phyloP scores from a whole-genome alignment of 2,113 vertebrate species.

The Mugil cephalus region DNA sequence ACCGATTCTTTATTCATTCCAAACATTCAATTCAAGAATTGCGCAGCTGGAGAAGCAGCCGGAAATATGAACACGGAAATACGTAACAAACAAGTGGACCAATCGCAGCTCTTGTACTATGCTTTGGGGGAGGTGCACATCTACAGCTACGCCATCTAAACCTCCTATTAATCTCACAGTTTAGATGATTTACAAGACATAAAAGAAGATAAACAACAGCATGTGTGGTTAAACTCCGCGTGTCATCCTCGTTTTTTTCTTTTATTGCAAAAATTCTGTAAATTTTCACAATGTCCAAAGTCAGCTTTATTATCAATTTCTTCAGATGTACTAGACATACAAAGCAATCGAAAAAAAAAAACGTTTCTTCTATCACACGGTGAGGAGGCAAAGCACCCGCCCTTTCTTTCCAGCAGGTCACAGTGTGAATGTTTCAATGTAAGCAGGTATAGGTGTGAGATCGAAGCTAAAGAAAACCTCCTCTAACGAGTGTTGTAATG shows the following conservation, averaged over 20 bases:
- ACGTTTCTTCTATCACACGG: no score
- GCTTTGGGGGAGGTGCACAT: no score
- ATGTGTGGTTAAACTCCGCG: neutral
- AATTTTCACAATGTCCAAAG: neutral
- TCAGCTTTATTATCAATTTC: no score
- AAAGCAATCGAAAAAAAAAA: no score
- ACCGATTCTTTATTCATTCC: no score
- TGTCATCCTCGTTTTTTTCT: neutral
- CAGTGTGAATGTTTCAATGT: neutral
- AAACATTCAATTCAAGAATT: no score
- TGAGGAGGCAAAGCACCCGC: conserved; percentile 16
- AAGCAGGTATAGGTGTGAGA: conserved; percentile 20
- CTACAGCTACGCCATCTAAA: no score
- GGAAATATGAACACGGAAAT: no score
- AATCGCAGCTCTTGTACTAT: no score
- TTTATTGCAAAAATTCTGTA: conserved; percentile 7
- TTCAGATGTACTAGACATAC: no score
- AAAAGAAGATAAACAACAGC: neutral
- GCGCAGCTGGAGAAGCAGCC: no score
- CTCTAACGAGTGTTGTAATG: neutral
- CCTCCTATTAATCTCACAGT: neutral
- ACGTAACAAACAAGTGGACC: no score
- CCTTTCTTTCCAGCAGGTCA: conserved; percentile 25
- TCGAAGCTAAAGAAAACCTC: conserved; percentile 28
- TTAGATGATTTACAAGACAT: neutral